Evolutionary conservation across 2,888 invertebrate species (phyloP), one percentile per base, ranked within the genome.

Genomic region (Amphipoea oculea): DNA sequence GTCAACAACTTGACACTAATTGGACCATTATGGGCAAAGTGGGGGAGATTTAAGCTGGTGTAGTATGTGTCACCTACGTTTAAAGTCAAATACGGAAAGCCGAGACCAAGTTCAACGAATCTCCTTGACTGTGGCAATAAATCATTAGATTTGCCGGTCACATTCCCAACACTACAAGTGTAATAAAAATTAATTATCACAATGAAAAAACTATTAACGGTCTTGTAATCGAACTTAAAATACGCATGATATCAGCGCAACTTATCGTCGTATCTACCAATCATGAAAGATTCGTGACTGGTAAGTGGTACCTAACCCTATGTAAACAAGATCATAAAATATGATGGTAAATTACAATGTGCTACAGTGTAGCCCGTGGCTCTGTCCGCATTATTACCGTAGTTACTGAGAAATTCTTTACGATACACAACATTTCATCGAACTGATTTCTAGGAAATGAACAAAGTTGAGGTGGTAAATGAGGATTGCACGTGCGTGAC

Each of bases 1-100:
- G 87, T 87, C 87, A 87, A 72, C 70, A 73, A 71, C 85, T 84
- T 81, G 66, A 70, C 77, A 70, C 63, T 85, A 85, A 85, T 85
- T 85, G 87, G 85, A 54, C 85, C 60, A 77, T 81, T 77, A 85
- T 73, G 65, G 51, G 23, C 36, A 67, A 77, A 77, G 65, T 72
- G 72, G 66, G 48, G 70, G 60, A 69, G 23, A 62, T 82, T 78
- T 65, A 45, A 70, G 29, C 73, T 68, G 40, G 20, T 29, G 60
- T 45, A 74, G 48, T 62, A 76, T 71, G 79, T 84, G 66, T 79
- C 76, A 86, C 72, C 69, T 82, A 82, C 83, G 69, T 76, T 85
- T 51, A 70, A 11, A 69, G 14, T n/a, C 57, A 60, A 63, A 70
- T 57, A 67, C n/a, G 73, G 71, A n/a, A 72, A 51, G 54, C 40